A percentile compares a stretch with the other conserved stretches of the same genome.
Conservation (phyloP, 1,140 invertebrate species). For the Lepidostoma basale region DNA sequence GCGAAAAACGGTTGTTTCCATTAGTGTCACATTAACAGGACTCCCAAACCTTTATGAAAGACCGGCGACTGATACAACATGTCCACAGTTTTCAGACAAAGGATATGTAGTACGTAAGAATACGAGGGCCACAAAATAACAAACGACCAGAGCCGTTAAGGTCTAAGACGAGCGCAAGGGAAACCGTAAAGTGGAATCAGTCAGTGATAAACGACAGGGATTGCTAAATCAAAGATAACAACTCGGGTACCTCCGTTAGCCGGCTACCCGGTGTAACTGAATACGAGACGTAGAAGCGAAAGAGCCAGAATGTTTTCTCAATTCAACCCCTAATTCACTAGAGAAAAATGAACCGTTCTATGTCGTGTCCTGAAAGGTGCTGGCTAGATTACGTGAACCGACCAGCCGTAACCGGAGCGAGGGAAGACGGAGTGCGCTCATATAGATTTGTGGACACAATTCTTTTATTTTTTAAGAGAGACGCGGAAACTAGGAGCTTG, state of each 20-base stretch:
- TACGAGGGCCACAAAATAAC: conserved; percentile 27
- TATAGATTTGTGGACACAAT: not conserved
- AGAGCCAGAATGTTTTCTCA: not conserved
- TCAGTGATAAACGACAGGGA: conserved; percentile 45
- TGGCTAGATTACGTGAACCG: not conserved
- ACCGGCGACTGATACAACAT: no score
- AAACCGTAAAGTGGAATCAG: conserved; percentile 46
- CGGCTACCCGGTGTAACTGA: not conserved
- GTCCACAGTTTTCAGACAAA: not conserved
- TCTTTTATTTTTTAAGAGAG: not conserved
- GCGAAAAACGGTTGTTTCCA: no score
- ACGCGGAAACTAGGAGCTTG: not conserved
- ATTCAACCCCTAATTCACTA: not conserved
- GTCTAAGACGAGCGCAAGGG: conserved; percentile 38
- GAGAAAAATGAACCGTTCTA: not conserved
- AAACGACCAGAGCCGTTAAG: conserved; percentile 38
- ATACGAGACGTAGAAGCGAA: not conserved
- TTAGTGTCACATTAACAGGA: no score
- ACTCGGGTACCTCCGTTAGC: conserved; percentile 23
- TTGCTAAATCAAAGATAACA: conserved; percentile 47
- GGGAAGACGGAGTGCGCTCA: not conserved
- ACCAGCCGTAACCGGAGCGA: not conserved
- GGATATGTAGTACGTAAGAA: not conserved
- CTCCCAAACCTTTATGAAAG: no score
- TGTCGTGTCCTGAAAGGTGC: no score